These are phyloP conservation scores for Epinephelus moara DNA, from an alignment of 2,113 vertebrate genomes.

Conservation along the genomic window DNA sequence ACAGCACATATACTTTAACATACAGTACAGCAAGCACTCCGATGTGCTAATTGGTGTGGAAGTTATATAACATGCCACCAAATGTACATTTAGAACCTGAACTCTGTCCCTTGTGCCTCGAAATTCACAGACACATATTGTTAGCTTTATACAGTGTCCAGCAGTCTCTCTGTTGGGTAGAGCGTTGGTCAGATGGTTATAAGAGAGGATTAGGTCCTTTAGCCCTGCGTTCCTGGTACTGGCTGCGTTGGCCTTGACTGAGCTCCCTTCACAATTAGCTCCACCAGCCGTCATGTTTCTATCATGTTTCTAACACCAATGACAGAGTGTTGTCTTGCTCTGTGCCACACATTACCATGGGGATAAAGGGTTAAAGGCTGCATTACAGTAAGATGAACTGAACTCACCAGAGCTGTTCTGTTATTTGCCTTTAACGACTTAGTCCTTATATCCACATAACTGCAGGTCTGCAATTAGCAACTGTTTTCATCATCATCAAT, in stretches of 20 bases:
- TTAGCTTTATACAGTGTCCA: slow-evolving; percentile 3
- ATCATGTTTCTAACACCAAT: not conserved
- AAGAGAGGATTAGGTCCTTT: slow-evolving; percentile 43
- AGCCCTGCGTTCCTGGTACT: slow-evolving; percentile 48
- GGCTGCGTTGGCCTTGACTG: slow-evolving; percentile 27
- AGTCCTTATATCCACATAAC: too few relatives aligned
- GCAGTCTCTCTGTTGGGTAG: not conserved
- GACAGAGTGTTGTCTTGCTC: not conserved
- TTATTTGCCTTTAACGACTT: too few relatives aligned
- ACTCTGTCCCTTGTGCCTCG: not conserved
- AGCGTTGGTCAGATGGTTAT: not conserved
- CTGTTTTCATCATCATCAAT: too few relatives aligned
- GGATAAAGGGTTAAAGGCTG: not conserved
- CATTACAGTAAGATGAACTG: too few relatives aligned
- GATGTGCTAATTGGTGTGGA: slow-evolving; percentile 17
- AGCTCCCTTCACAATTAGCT: slow-evolving; percentile 28
- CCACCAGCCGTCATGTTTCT: not conserved
- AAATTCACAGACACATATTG: slow-evolving; percentile 24
- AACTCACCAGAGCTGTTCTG: too few relatives aligned
- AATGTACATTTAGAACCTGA: slow-evolving; percentile 19
- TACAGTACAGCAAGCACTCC: not conserved
- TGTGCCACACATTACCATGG: not conserved
- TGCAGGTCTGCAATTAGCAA: too few relatives aligned
- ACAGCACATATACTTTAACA: not conserved
- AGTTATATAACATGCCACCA: slow-evolving; percentile 1